Conservation (phyloP, 2,888 invertebrate species). For the Cephus rjabovi region DNA sequence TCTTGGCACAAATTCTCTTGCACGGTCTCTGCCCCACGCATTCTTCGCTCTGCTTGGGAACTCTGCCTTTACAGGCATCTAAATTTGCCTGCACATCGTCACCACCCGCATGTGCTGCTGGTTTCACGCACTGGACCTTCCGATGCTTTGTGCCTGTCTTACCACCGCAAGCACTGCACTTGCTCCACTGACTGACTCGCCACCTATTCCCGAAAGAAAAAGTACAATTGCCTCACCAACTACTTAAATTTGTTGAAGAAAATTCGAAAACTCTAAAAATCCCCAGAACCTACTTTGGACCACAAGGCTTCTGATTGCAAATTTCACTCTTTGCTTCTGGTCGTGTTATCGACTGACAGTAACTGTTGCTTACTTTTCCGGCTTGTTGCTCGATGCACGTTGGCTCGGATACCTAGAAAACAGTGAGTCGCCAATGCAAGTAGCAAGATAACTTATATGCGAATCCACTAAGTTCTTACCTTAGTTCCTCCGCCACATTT, state of each 20-base stretch:
- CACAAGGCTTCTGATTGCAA: constrained; percentile 68
- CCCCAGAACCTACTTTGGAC: constrained; percentile 61
- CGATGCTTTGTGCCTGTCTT: constrained; percentile 66
- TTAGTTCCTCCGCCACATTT: constrained; percentile 83
- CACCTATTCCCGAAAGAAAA: constrained; percentile 65
- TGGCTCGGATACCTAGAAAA: constrained; percentile 61
- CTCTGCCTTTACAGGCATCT: constrained; percentile 46
- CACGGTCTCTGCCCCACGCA: constrained; percentile 49
- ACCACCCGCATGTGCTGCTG: constrained; percentile 63
- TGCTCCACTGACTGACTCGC: constrained; percentile 75
- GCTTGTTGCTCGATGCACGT: constrained; percentile 72
- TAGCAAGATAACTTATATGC: not conserved
- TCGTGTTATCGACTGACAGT: constrained; percentile 64
- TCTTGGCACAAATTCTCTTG: constrained; percentile 40
- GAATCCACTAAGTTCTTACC: constrained; percentile 46
- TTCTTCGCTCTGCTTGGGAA: constrained; percentile 44
- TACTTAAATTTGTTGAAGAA: not conserved
- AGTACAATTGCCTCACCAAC: not conserved
- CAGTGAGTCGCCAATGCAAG: not conserved
- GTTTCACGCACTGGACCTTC: constrained; percentile 68
- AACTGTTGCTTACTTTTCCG: constrained; percentile 71
- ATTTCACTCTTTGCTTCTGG: constrained; percentile 63
- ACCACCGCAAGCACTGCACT: constrained; percentile 71
- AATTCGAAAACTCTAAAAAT: not conserved
- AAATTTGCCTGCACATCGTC: constrained; percentile 63